These are phyloP conservation scores for Sebastes oblongus DNA, from an alignment of 2,797 vertebrate genomes.

Conservation along the genomic window DNA sequence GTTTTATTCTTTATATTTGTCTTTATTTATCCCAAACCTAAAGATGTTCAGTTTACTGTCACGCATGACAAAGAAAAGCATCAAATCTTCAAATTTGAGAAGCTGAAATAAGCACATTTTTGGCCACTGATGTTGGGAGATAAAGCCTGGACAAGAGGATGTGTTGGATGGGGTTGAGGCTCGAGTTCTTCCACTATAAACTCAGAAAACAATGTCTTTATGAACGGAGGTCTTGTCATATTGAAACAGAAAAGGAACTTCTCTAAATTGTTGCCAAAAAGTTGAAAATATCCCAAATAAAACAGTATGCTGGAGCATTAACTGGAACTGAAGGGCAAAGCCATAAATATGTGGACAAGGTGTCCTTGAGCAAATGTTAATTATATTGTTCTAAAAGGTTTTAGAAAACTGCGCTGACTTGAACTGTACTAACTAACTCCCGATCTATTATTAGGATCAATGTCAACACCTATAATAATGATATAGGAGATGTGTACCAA, in stretches of 20 bases:
- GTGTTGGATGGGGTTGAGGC: too few relatives aligned
- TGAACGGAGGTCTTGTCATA: rapidly evolving
- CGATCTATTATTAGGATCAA: background rate
- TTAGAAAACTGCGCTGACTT: background rate
- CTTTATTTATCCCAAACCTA: too few relatives aligned
- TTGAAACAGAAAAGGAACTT: background rate
- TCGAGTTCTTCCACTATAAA: too few relatives aligned
- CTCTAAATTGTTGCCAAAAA: background rate
- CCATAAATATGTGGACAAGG: background rate
- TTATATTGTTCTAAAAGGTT: background rate
- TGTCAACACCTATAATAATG: too few relatives aligned
- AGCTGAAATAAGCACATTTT: too few relatives aligned
- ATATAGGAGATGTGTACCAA: background rate
- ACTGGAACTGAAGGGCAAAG: background rate
- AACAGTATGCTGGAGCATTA: background rate
- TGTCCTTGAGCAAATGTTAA: background rate
- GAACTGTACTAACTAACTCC: background rate
- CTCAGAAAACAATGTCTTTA: too few relatives aligned
- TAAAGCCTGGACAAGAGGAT: too few relatives aligned
- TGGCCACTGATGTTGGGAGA: too few relatives aligned
- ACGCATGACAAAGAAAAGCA: too few relatives aligned
- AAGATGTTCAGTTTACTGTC: too few relatives aligned
- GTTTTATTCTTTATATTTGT: too few relatives aligned
- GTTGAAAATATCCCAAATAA: background rate
- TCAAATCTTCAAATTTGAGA: too few relatives aligned